Evolutionary conservation across 2,888 invertebrate species (phyloP).

Genomic region (Gymnoscelis rufifasciata): DNA sequence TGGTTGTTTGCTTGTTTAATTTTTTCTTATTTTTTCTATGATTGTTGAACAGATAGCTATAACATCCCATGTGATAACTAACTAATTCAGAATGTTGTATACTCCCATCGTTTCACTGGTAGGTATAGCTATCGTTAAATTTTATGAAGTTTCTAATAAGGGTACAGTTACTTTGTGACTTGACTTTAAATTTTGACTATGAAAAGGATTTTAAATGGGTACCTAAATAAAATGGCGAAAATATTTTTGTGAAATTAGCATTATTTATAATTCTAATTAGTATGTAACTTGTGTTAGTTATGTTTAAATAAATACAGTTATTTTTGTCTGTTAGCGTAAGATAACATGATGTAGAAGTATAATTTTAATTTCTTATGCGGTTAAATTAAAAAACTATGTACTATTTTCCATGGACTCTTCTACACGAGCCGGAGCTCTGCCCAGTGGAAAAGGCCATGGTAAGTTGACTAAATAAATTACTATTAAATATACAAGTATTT

Average conservation of each 20-base stretch:
- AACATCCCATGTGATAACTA: slow-evolving; percentile 48
- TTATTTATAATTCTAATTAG: slow-evolving; percentile 21
- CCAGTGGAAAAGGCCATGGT: slow-evolving; percentile 74
- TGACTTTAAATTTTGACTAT: slow-evolving; percentile 18
- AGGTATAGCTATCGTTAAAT: slow-evolving; percentile 35
- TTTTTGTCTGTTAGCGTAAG: slow-evolving; percentile 28
- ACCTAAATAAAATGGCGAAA: slow-evolving; percentile 20
- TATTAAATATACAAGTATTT: slow-evolving; percentile 36
- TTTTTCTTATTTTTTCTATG: slow-evolving; percentile 32
- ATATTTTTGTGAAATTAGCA: slow-evolving; percentile 23
- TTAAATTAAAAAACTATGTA: slow-evolving; percentile 39
- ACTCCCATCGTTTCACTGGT: slow-evolving; percentile 25
- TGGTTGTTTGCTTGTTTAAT: slow-evolving; percentile 40
- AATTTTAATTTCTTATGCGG: slow-evolving; percentile 26
- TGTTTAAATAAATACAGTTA: slow-evolving; percentile 28
- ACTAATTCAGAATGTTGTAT: slow-evolving; percentile 18
- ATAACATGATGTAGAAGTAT: slow-evolving; percentile 24
- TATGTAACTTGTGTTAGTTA: slow-evolving; percentile 23
- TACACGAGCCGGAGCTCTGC: slow-evolving; percentile 65
- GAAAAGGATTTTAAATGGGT: slow-evolving; percentile 11
- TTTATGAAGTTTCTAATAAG: slow-evolving; percentile 23
- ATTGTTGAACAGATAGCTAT: slow-evolving; percentile 43
- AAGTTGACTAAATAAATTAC: slow-evolving; percentile 67
- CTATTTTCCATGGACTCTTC: slow-evolving; percentile 76
- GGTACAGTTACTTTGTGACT: slow-evolving; percentile 21